These are phyloP conservation scores for Channa striata DNA, from an alignment of 2,797 vertebrate species.

Conservation along the genomic window DNA sequence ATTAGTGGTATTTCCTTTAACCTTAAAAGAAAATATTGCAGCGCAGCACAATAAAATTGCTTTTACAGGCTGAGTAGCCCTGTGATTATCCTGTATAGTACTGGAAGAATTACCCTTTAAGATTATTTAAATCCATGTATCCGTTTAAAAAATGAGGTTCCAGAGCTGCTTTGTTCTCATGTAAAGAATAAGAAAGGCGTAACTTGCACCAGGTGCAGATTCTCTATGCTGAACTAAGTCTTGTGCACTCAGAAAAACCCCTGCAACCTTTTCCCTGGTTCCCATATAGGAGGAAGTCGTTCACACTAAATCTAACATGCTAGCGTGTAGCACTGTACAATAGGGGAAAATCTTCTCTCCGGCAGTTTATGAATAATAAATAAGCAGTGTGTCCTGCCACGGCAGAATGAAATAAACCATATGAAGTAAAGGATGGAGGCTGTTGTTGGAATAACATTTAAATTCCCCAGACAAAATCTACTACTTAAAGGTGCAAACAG, in stretches of 20 bases:
- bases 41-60: neutral
- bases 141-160: constrained; percentile 10
- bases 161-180: neutral
- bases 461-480: constrained; percentile 15
- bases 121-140: constrained; percentile 1
- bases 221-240: constrained; percentile 4
- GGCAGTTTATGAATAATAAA: constrained; percentile 67
- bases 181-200: neutral
- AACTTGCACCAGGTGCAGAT: neutral
- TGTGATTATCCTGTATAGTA: neutral
- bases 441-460: constrained; percentile 24
- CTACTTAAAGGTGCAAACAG: constrained; percentile 6
- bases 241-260: constrained; percentile 18
- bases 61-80: neutral
- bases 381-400: constrained; percentile 23
- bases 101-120: neutral
- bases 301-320: constrained; percentile 48
- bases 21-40: too few species aligned
- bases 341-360: constrained; percentile 42
- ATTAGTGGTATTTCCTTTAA: neutral
- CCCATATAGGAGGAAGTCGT: constrained; percentile 22
- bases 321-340: constrained; percentile 21
- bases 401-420: constrained; percentile 44
- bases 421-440: constrained; percentile 17
- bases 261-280: constrained; percentile 20